A percentile compares a stretch with the other conserved stretches of the same genome.
phyloP scores from a whole-genome alignment of 2,797 vertebrate species.

The Caiman crocodilus region DNA sequence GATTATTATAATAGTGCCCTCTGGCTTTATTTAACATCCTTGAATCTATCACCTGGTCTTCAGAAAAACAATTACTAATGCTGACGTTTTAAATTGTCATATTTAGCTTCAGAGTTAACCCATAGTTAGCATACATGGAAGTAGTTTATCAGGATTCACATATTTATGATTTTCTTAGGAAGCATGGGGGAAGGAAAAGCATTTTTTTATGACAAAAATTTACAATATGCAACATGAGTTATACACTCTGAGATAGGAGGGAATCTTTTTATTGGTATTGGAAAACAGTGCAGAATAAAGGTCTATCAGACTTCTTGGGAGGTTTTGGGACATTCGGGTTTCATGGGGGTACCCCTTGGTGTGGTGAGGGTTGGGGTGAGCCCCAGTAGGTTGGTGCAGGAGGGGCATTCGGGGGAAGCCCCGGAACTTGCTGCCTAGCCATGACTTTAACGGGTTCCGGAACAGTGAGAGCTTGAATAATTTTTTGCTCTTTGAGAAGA shows the following conservation, averaged over 20 bases:
- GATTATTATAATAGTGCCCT: constrained; percentile 31
- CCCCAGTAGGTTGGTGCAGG: too few relatives aligned
- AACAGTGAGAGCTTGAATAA: too few relatives aligned
- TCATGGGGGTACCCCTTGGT: too few relatives aligned
- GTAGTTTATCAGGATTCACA: neutral
- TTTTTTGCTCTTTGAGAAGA: too few relatives aligned
- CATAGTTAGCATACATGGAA: constrained; percentile 23
- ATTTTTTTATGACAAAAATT: constrained; percentile 25
- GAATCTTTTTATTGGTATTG: neutral
- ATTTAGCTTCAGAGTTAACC: constrained; percentile 23
- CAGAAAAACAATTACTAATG: constrained; percentile 36
- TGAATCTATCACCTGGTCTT: constrained; percentile 40
- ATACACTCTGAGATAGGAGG: neutral
- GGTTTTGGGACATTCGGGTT: too few relatives aligned
- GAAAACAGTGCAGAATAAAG: neutral
- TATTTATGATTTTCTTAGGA: constrained; percentile 53
- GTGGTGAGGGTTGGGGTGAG: too few relatives aligned
- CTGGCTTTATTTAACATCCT: constrained; percentile 49
- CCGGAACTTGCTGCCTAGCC: too few relatives aligned
- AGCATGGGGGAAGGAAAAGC: constrained; percentile 51
- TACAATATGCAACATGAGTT: neutral
- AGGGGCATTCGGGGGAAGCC: too few relatives aligned
- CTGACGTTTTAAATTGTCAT: constrained; percentile 56
- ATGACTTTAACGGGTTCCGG: too few relatives aligned
- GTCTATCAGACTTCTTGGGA: accelerated